These are phyloP conservation scores for Regulus satrapa DNA, from an alignment of 2,113 vertebrate genomes.

Conservation along the genomic window DNA sequence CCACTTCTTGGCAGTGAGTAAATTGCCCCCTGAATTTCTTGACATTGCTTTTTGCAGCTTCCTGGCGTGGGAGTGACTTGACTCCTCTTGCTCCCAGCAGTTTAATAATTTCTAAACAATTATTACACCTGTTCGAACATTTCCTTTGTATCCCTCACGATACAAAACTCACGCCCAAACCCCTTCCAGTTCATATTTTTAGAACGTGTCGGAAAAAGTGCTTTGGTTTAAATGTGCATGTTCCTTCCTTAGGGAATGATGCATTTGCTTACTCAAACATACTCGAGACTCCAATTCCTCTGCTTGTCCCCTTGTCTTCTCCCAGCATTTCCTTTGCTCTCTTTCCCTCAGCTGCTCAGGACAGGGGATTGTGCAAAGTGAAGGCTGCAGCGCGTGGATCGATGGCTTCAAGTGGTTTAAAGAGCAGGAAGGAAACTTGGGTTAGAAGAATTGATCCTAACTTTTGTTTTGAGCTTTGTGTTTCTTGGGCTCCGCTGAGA, in stretches of 20 bases:
- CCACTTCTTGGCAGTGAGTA: neutral
- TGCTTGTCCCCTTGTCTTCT: accelerated
- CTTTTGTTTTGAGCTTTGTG: neutral
- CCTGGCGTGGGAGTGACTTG: accelerated
- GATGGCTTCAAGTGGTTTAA: neutral
- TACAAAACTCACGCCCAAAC: neutral
- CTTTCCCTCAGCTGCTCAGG: neutral
- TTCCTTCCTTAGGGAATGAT: neutral
- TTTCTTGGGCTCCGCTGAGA: neutral
- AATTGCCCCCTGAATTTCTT: neutral
- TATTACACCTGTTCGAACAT: neutral
- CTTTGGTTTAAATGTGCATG: accelerated
- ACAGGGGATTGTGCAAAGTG: neutral
- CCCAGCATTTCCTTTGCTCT: neutral
- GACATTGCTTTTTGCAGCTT: neutral
- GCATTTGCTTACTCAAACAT: neutral
- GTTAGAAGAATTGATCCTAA: neutral
- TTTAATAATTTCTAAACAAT: neutral
- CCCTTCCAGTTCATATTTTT: neutral
- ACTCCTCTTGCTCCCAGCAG: neutral
- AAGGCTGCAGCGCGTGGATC: neutral
- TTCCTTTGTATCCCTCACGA: neutral
- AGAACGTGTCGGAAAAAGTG: neutral
- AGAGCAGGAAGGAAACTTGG: neutral
- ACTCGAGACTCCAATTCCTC: neutral